phyloP scores from a whole-genome alignment of 2,797 vertebrate genomes.

The Xerus rutilus region DNA sequence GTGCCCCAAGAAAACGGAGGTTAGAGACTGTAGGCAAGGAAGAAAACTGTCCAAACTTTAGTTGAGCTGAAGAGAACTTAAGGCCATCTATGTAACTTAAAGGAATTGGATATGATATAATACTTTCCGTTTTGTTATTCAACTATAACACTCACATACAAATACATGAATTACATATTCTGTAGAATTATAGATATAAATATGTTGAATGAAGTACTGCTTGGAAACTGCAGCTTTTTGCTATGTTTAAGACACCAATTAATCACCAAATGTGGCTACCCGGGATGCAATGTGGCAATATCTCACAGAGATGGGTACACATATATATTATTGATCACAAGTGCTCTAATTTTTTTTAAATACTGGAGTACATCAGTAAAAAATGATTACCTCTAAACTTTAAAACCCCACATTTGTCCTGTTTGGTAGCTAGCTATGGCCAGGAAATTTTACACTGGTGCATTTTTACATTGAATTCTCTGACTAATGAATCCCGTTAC shows the following conservation, averaged over 20 bases:
- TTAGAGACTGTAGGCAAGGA: not conserved
- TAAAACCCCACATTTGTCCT: not conserved
- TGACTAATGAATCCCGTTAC: slow-evolving; percentile 15
- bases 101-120: not conserved
- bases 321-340: not conserved
- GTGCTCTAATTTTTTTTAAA: not conserved
- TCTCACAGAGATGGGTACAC: not conserved
- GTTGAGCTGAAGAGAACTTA: not conserved
- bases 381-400: not conserved
- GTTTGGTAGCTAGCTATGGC: not conserved
- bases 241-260: not conserved
- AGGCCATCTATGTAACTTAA: not conserved
- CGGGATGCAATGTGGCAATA: not conserved
- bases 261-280: not conserved
- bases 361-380: not conserved
- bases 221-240: not conserved
- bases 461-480: not conserved
- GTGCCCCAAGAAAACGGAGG: not conserved
- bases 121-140: not conserved
- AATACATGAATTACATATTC: not conserved
- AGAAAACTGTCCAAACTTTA: not conserved
- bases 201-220: not conserved
- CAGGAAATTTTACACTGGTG: not conserved
- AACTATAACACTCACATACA: not conserved
- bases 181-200: not conserved